A percentile compares a stretch with the other conserved stretches of the same genome.
These are phyloP conservation scores for Hippoglossus hippoglossus DNA, from an alignment of 2,797 vertebrate genomes.

Conservation along the genomic window DNA sequence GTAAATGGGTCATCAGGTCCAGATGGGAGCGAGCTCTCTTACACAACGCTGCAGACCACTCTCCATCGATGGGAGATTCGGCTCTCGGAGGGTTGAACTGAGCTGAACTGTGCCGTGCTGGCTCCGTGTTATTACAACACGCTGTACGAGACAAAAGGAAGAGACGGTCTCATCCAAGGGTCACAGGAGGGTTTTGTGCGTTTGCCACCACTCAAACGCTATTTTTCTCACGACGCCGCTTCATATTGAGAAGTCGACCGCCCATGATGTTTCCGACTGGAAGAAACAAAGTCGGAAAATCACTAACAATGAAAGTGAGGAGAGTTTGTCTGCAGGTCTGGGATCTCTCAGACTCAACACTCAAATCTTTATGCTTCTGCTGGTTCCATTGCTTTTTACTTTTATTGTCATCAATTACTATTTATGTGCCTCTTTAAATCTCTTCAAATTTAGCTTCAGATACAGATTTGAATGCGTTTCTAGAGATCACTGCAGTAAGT, in stretches of 20 bases:
- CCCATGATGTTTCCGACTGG: slow-evolving; percentile 7
- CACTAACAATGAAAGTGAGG: background rate
- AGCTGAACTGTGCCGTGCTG: slow-evolving; percentile 23
- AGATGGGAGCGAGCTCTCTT: slow-evolving; percentile 58
- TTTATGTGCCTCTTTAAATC: background rate
- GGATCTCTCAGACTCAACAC: background rate
- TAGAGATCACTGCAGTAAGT: background rate
- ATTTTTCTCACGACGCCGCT: background rate
- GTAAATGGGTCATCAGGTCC: slow-evolving; percentile 67
- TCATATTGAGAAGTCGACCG: background rate
- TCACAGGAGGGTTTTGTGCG: background rate
- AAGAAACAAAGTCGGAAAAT: slow-evolving; percentile 3
- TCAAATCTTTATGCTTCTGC: background rate
- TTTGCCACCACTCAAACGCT: slow-evolving; percentile 1
- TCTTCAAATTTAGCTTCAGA: too few species aligned
- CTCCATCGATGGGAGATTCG: slow-evolving; percentile 32
- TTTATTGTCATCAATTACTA: slow-evolving; percentile 1
- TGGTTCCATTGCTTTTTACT: background rate
- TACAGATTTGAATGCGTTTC: too few species aligned
- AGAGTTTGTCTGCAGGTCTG: background rate
- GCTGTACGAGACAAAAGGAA: slow-evolving; percentile 23
- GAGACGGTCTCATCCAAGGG: slow-evolving; percentile 15
- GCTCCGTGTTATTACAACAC: slow-evolving; percentile 27
- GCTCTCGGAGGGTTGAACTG: slow-evolving; percentile 30
- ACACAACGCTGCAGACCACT: slow-evolving; percentile 45